Percentiles rank a stretch among this genome's conserved stretches.
phyloP scores from a whole-genome alignment of 2,888 invertebrate species.

The Tetramorium bicarinatum region DNA sequence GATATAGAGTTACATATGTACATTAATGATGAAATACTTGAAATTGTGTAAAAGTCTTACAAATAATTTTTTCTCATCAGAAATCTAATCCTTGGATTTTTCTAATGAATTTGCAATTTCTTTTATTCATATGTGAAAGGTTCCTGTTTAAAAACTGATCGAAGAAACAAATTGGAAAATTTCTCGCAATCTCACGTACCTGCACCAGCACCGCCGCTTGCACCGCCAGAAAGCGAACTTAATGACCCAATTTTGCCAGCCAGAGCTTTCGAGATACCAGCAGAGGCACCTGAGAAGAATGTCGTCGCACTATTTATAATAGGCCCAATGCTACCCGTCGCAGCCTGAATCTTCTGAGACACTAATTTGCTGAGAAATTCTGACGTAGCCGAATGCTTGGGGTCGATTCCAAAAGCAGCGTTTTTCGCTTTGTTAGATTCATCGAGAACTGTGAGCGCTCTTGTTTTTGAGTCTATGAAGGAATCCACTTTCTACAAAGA shows the following conservation, averaged over 20 bases:
- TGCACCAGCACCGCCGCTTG: slow-evolving; percentile 66
- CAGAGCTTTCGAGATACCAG: slow-evolving; percentile 80
- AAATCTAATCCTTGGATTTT: background rate
- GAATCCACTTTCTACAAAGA: slow-evolving; percentile 93
- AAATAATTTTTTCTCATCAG: background rate
- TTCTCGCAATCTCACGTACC: background rate
- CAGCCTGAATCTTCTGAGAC: slow-evolving; percentile 91
- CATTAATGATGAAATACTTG: background rate
- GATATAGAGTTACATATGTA: no score
- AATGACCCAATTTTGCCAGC: slow-evolving; percentile 83
- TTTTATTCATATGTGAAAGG: background rate
- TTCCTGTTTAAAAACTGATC: background rate
- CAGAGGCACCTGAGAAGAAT: slow-evolving; percentile 83
- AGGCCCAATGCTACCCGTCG: slow-evolving; percentile 87
- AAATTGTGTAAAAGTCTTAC: background rate
- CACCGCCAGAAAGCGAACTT: slow-evolving; percentile 86
- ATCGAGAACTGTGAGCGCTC: slow-evolving; percentile 90
- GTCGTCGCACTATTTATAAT: slow-evolving; percentile 90
- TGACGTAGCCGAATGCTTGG: slow-evolving; percentile 88
- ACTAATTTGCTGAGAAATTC: slow-evolving; percentile 89
- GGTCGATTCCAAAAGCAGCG: slow-evolving; percentile 91
- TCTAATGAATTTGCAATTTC: background rate
- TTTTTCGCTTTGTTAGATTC: slow-evolving; percentile 92
- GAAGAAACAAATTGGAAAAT: background rate
- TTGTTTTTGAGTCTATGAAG: slow-evolving; percentile 93